Evolutionary conservation across 2,888 invertebrate species (phyloP), one percentile per base, ranked within the genome.

Genomic region (Microchrysa polita): DNA sequence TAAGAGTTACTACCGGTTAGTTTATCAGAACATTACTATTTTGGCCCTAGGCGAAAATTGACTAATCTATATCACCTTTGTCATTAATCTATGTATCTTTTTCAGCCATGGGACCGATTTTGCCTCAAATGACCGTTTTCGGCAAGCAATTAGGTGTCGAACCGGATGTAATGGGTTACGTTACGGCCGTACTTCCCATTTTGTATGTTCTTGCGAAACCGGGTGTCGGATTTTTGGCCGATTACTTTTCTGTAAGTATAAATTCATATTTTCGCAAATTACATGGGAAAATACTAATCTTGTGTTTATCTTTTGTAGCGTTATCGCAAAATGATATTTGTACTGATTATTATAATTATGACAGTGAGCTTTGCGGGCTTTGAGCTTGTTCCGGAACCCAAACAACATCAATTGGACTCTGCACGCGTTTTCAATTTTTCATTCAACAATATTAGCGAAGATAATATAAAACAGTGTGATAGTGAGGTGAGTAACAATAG

Each of bases 131-230:
- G 59, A 88, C 91, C 74, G 93, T 94, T 12, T 92, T 90, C 82
- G 94, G 93, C 0, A 89, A 91, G 78, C 92, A 94, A 83, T 84
- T 94, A 77, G 94, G 94, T 9, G 88, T 94, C 23, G 91, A 92
- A 0, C 88, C 93, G 0, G 86, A 89, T 0, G 88, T 91, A 0
- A 93, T 94, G 92, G 94, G 94, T 1, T 87, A 88, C 77, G 89
- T 94, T 63, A 92, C 91, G 0, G 91, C 92, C 0, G 86, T 93
- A 1, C 82, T 94, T 75, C 94, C 94, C 0, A 86, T 94, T n/a
- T 83, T 92, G 52, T 93, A 92, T 86, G 88, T 93, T 0, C 80
- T 92, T 0, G 91, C 93, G 0, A 94, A 94, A 82, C 93, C 94
- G 0, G 79, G 88, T 1, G 91, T 93, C 80, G 94, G 94, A 2